A percentile compares a stretch with the other conserved stretches of the same genome.
These are phyloP conservation scores for Ceriagrion tenellum DNA, from an alignment of 2,888 invertebrate genomes.

Conservation along the genomic window DNA sequence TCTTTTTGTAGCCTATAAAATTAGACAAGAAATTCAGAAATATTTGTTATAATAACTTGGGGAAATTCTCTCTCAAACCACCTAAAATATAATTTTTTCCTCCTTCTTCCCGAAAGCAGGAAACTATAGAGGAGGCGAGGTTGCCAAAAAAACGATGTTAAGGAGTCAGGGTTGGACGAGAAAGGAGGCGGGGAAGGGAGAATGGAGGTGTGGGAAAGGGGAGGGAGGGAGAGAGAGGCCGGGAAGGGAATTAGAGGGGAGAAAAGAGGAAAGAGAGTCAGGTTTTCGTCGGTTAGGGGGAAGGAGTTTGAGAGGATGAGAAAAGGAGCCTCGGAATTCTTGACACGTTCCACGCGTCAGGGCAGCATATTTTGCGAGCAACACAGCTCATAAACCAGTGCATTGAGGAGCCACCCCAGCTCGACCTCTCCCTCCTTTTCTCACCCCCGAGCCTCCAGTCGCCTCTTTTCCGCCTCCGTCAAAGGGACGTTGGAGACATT, in stretches of 20 bases:
- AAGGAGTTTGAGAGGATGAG: background rate
- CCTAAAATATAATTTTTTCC: too few relatives aligned
- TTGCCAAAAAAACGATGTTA: too few relatives aligned
- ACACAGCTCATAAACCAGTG: conserved; percentile 62
- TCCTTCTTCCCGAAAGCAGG: too few relatives aligned
- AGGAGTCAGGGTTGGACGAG: background rate
- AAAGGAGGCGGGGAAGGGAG: background rate
- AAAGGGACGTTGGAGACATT: background rate
- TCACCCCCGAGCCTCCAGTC: too few relatives aligned
- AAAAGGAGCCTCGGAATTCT: background rate
- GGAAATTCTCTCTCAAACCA: too few relatives aligned
- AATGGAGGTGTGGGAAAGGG: background rate
- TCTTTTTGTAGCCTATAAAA: too few relatives aligned
- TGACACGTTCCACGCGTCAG: conserved; percentile 56
- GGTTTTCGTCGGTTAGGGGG: background rate
- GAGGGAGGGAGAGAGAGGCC: background rate
- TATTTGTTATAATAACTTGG: too few relatives aligned
- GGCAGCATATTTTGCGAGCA: conserved; percentile 59
- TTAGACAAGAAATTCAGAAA: too few relatives aligned
- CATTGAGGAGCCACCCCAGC: background rate
- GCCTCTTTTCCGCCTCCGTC: background rate
- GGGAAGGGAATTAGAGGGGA: background rate
- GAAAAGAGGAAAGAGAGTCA: background rate
- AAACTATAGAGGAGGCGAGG: too few relatives aligned
- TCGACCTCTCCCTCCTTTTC: background rate